Evolutionary conservation across 2,797 vertebrate species (phyloP), one percentile per base, ranked within the genome.

Genomic region (Antrozous pallidus): DNA sequence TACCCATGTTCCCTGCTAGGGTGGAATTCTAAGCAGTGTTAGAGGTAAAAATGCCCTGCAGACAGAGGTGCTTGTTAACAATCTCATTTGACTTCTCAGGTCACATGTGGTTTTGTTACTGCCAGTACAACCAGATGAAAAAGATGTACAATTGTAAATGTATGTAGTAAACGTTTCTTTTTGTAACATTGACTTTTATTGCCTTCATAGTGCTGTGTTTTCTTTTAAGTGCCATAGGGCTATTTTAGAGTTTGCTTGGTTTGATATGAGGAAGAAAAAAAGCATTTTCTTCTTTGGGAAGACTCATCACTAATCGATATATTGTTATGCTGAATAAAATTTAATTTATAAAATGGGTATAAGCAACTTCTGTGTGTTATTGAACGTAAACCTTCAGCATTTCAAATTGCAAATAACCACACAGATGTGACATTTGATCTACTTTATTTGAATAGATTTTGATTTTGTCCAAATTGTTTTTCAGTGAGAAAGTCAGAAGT

Each of bases 361-460:
- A 73, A 92, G 6, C 14, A 85, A 70, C 71, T 90, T 51, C 49
- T 16, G 8, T 3, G 8, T 67, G 13, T 61, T 88, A 54, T 91
- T 94, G 74, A 93, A 94, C 86, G 54, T 78, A 93, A 89, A 91
- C 3, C 58, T 88, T 81, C 17, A 80, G 3, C 71, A 42, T 88
- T 90, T 93, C 47, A 92, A 69, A 42, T 85, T 88, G 91, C 47
- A 92, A 69, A 42, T 82, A 54, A 86, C 67, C 33, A 42, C 36
- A 85, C 36, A 88, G 74, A 70, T 78, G 3, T 82, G 81, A 82
- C 74, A 79, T 92, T 85, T 85, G n/a, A 95, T 40, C 40, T 45
- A 45, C 22, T 82, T 83, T 58, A 47, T 86, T 85, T 90, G 36
- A 73, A 78, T 70, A 73, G 6, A 17, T 54, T 14, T 93, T 88